phyloP scores from a whole-genome alignment of 1,140 invertebrate species.

The Orius laevigatus region DNA sequence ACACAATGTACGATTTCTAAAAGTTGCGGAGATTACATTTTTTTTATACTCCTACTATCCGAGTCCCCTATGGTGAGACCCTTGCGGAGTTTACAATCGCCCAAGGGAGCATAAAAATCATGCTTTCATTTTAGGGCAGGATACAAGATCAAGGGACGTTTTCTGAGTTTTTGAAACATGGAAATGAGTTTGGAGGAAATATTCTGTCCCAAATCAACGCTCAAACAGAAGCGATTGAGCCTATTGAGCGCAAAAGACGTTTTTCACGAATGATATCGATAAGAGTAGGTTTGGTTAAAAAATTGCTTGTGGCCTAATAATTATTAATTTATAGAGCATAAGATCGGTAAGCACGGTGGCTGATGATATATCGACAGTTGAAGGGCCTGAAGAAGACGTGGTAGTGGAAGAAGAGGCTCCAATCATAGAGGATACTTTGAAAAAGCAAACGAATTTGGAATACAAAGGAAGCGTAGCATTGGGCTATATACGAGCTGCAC shows the following conservation, averaged over 20 bases:
- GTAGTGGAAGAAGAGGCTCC: too few relatives aligned
- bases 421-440: too few relatives aligned
- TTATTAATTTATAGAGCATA: conserved; percentile 6
- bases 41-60: too few relatives aligned
- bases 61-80: too few relatives aligned
- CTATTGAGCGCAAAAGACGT: too few relatives aligned
- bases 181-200: conserved; percentile 29
- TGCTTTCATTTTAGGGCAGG: conserved; percentile 28
- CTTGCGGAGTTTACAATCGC: too few relatives aligned
- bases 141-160: conserved; percentile 37
- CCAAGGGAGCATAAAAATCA: conserved; percentile 2
- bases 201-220: background rate
- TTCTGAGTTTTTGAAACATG: conserved; percentile 25
- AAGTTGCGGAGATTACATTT: too few relatives aligned
- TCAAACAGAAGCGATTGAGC: background rate
- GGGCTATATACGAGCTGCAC: conserved; percentile 43
- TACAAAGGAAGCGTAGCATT: conserved; percentile 6
- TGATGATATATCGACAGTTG: background rate
- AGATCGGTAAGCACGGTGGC: conserved; percentile 1
- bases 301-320: background rate
- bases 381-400: background rate
- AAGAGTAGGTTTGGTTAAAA: background rate
- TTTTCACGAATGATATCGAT: conserved; percentile 1
- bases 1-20: too few relatives aligned
- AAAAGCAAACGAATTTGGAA: conserved; percentile 18